Evolutionary conservation across 2,888 invertebrate species (phyloP).

Genomic region (Limnephilus rhombicus): DNA sequence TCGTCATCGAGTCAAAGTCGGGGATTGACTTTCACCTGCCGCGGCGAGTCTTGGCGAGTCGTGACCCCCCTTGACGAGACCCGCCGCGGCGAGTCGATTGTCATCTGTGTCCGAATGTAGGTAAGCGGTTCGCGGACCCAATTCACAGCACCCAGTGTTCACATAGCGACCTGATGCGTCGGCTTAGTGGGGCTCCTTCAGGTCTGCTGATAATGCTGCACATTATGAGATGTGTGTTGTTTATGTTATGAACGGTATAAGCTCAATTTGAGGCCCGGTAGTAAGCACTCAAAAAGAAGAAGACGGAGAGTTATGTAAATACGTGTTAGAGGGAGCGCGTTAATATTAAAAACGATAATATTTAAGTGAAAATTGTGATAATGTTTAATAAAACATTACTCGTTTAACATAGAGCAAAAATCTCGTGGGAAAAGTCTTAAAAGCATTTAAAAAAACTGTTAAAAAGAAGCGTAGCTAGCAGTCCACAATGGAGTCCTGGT

Average conservation of each 20-base stretch:
- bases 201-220: neutral
- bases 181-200: neutral
- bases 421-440: too few relatives aligned
- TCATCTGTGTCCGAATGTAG: conserved; percentile 47
- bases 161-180: neutral
- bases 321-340: too few relatives aligned
- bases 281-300: too few relatives aligned
- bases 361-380: too few relatives aligned
- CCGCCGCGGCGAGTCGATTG: conserved; percentile 27
- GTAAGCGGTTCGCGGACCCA: conserved; percentile 40
- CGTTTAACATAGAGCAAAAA: too few relatives aligned
- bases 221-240: neutral
- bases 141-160: conserved; percentile 2
- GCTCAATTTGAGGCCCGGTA: too few relatives aligned
- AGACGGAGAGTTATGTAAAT: too few relatives aligned
- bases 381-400: too few relatives aligned
- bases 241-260: neutral
- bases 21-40: conserved; percentile 18
- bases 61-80: neutral
- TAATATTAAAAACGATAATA: too few relatives aligned
- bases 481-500: too few relatives aligned
- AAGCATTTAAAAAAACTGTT: too few relatives aligned
- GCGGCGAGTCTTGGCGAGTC: neutral
- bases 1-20: neutral
- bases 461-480: too few relatives aligned